A percentile compares a stretch with the other conserved stretches of the same genome.
phyloP scores from a whole-genome alignment of 2,797 vertebrate species.

The Micrastur ruficollis region DNA sequence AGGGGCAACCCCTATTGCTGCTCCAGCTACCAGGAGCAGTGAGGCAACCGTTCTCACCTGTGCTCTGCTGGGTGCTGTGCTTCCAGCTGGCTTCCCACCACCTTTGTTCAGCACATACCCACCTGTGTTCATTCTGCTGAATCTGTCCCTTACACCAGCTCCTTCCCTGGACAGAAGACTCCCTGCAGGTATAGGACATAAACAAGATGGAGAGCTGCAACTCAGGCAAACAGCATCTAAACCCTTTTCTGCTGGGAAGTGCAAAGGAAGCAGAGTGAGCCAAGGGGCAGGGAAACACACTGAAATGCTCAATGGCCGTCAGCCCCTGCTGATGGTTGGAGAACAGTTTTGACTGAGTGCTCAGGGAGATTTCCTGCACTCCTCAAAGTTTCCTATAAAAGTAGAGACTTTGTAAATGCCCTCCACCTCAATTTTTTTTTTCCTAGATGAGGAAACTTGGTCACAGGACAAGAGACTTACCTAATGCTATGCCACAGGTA shows the following conservation, averaged over 20 bases:
- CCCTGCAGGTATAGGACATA: background rate
- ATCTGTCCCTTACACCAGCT: background rate
- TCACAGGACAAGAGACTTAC: background rate
- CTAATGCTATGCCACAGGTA: background rate
- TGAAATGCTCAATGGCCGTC: background rate
- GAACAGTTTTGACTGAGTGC: background rate
- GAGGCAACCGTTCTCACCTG: background rate
- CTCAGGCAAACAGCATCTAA: background rate
- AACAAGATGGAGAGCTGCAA: background rate
- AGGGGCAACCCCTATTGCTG: background rate
- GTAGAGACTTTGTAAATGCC: background rate
- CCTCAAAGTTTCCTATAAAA: background rate
- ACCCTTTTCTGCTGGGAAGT: background rate
- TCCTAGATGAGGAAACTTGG: background rate
- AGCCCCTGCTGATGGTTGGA: background rate
- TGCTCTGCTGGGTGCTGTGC: background rate
- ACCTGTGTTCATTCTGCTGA: background rate
- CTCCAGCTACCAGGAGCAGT: background rate
- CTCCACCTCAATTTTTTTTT: background rate
- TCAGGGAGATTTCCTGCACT: background rate
- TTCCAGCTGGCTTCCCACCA: background rate
- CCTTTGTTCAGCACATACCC: background rate
- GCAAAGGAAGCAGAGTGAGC: background rate
- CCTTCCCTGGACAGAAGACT: background rate
- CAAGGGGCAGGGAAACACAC: accelerated